Base-by-base conservation (phyloP, 2,888 invertebrate genomes). In the Blastobasis lacticolella region DNA sequence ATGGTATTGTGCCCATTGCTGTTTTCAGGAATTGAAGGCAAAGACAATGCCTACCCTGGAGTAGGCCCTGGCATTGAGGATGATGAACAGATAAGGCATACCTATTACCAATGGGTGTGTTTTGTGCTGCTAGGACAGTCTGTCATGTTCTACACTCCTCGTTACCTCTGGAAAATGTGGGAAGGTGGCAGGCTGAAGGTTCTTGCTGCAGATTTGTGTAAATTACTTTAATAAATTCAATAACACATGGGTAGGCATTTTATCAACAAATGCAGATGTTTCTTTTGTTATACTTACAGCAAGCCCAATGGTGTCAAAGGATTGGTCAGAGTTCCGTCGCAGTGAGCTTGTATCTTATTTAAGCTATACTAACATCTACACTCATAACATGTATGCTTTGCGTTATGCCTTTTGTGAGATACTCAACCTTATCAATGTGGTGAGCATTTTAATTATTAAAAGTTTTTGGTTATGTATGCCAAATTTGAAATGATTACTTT, bases 51-150 rank as follows among this genome's bases (percentile, higher is more conserved):
- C 1, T 89, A 90, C 61, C 75, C 81, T 4, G 90, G 90, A 61
- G 90, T 89, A 45, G 91, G 88, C 41, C 89, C 75, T 43, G 65
- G 62, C 5, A 64, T 60, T 23, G 69, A 69, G 1, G 72, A 76
- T 42, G 88, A 90, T 60, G 89, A 90, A 56, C 71, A 79, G 48
- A 85, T 90, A 56, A 85, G 86, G 58, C 91, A 92, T 60, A 87
- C 88, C 45, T 93, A 92, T 71, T 94, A 93, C 75, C 93, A 94
- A 65, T 93, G 93, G 93, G 92, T 94, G 6, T 92, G 92, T 66
- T 90, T 93, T 61, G 89, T 93, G 47, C 88, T 94, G 50, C 89
- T 90, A 7, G 86, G 92, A 0, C 93, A 93, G 78, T 91, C 93
- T 0, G 75, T 91, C 40, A 78, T 92, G 71, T 94, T 94, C 75